Conservation (phyloP, 1,140 invertebrate species). For the Aphelinus certus region DNA sequence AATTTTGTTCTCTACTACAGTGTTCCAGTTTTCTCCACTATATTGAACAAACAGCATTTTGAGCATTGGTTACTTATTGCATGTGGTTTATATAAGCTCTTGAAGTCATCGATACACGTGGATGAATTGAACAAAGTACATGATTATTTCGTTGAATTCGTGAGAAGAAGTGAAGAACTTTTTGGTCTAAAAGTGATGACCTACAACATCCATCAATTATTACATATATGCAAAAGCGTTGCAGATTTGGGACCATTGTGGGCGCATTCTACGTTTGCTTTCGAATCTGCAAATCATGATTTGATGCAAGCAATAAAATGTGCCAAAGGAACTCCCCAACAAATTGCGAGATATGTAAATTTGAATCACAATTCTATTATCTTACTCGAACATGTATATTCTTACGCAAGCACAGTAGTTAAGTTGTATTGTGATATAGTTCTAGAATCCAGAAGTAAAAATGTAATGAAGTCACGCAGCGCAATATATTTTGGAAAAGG, state of each 20-base stretch:
- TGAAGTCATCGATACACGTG: conserved; percentile 15
- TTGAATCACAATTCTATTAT: conserved; percentile 3
- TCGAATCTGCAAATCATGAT: conserved; percentile 39
- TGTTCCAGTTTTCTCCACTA: not conserved
- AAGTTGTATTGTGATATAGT: conserved; percentile 20
- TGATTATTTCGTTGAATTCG: conserved; percentile 25
- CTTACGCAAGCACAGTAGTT: conserved; percentile 2
- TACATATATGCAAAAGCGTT: conserved; percentile 37
- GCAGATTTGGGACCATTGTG: conserved; percentile 39
- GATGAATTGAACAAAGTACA: conserved; percentile 23
- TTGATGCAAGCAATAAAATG: conserved; percentile 37
- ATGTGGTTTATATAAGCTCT: conserved; percentile 18
- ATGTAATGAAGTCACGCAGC: not conserved
- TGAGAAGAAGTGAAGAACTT: conserved; percentile 25
- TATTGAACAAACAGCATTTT: conserved; percentile 5
- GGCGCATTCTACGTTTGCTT: conserved; percentile 34
- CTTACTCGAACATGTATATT: conserved; percentile 10
- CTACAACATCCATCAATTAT: conserved; percentile 38
- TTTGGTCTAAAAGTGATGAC: conserved; percentile 34
- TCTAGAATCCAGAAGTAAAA: not conserved
- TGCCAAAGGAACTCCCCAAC: conserved; percentile 22
- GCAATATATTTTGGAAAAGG: conserved; percentile 18
- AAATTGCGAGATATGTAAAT: conserved; percentile 26
- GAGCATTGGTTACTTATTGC: conserved; percentile 27
- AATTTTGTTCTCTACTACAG: conserved; percentile 34